Percentiles rank a stretch among this genome's conserved stretches.
phyloP scores from a whole-genome alignment of 2,113 vertebrate species.

The Hassar affinis region DNA sequence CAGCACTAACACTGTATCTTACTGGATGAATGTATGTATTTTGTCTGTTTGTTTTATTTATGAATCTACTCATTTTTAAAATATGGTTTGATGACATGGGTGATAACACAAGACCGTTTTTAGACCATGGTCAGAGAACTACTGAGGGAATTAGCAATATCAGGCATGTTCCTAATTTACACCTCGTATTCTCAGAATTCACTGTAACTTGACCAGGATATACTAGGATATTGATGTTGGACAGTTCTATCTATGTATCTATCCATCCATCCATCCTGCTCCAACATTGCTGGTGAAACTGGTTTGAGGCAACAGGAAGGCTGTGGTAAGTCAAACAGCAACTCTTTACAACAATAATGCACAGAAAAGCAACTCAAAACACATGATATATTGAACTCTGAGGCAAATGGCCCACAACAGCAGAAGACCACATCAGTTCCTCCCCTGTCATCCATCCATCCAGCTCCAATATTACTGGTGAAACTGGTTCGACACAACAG shows the following conservation, averaged over 20 bases:
- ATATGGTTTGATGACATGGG: not conserved
- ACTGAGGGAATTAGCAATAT: not conserved
- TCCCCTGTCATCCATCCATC: no score
- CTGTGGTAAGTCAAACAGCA: not conserved
- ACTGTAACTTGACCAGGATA: not conserved
- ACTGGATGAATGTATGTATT: not conserved
- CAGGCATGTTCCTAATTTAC: not conserved
- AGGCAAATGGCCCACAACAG: no score
- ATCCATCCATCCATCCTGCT: no score
- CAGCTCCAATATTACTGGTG: no score
- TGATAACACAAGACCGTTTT: not conserved
- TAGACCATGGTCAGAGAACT: not conserved
- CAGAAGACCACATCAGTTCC: no score
- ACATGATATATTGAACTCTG: not conserved
- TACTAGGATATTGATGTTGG: not conserved
- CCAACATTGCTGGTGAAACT: not conserved
- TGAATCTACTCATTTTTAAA: not conserved
- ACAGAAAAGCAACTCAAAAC: not conserved
- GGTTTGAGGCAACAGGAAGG: not conserved
- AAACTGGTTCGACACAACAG: no score
- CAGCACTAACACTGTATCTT: not conserved
- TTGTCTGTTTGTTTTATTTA: not conserved
- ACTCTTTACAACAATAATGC: not conserved
- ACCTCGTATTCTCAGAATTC: not conserved
- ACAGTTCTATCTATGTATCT: not conserved